Evolutionary conservation across 2,113 vertebrate genomes (phyloP), one percentile per base, ranked within the genome.

Genomic region (Acanthochromis polyacanthus): DNA sequence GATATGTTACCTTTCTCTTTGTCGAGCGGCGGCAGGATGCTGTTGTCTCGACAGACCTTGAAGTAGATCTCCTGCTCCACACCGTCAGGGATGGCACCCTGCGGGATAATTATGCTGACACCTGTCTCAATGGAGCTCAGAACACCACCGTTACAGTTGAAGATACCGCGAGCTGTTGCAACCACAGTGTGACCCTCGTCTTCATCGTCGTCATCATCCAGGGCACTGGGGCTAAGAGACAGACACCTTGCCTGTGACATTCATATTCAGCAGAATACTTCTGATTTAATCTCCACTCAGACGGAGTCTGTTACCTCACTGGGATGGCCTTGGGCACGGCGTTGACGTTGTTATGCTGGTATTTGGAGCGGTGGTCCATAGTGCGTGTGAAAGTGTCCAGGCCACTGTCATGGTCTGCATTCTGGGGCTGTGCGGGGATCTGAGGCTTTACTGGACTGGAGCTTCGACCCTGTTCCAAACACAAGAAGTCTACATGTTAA

Each of bases 41-140:
- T 99, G 94, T 98, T 99, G 93, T 99, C 98, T 86, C 97, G 94
- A 95, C 98, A 99, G 91, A 99, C 98, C 91, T 99, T 99, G 92
- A 99, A 99, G 93, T 99, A 99, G 90, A 99, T 99, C 92, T 99
- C 98, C 93, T 99, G 98, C 80, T 99, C 98, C 65, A 99, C 93
- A 16, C 97, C 96, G 0, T 99, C 98, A 0, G 98, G 97, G 80
- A 99, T 98, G 90, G 98, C 98, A 32, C 98, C 98, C 91, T 99
- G 97, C 0, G 98, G 98, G 91, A 99, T 99, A 80, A 99, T 99
- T 61, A 99, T 99, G 93, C 97, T 99, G 76, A 99, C 98, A 4
- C 98, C 98, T 1, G 98, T 99, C 93, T 99, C 98, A 30, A 99
- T 97, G 80, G 98, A 99, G 92, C 98, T 99, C 91, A 99, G 75